Percentiles rank a stretch among this genome's conserved stretches.
These are phyloP conservation scores for Neodiprion virginianus DNA, from an alignment of 1,140 invertebrate genomes.

Conservation along the genomic window DNA sequence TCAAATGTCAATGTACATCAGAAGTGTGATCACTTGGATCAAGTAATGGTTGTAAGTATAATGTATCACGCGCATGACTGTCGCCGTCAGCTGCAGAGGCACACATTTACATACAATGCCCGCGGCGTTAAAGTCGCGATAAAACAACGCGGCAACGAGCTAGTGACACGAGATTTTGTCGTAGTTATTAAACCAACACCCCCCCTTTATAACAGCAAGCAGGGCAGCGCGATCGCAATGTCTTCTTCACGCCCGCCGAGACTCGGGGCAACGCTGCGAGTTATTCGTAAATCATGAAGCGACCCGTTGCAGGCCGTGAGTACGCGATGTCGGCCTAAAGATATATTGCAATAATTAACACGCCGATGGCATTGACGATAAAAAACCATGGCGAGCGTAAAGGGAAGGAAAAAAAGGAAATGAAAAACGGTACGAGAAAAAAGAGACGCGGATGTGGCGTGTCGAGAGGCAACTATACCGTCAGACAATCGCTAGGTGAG, in stretches of 20 bases:
- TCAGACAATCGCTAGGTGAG: background rate
- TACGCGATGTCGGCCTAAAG: background rate
- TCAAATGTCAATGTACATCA: no score
- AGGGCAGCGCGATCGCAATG: background rate
- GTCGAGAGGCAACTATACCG: slow-evolving; percentile 18
- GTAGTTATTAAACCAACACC: background rate
- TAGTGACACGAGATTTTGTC: background rate
- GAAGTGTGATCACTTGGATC: no score
- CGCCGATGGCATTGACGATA: background rate
- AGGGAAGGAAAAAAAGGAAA: slow-evolving; percentile 10
- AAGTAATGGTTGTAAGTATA: no score
- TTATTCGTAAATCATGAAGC: background rate
- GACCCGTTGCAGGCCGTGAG: no score
- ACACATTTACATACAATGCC: no score
- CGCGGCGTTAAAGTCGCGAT: no score
- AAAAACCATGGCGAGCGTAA: background rate
- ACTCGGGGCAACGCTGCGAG: background rate
- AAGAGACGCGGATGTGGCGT: slow-evolving; percentile 15
- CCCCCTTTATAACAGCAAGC: background rate
- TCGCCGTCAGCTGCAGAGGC: no score
- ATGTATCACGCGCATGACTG: no score
- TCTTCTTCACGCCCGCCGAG: background rate
- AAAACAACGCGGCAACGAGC: background rate
- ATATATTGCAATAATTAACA: slow-evolving; percentile 1
- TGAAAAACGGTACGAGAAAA: slow-evolving; percentile 16